Evolutionary conservation across 2,888 invertebrate genomes (phyloP).

Genomic region (Drosophila gaucha): DNA sequence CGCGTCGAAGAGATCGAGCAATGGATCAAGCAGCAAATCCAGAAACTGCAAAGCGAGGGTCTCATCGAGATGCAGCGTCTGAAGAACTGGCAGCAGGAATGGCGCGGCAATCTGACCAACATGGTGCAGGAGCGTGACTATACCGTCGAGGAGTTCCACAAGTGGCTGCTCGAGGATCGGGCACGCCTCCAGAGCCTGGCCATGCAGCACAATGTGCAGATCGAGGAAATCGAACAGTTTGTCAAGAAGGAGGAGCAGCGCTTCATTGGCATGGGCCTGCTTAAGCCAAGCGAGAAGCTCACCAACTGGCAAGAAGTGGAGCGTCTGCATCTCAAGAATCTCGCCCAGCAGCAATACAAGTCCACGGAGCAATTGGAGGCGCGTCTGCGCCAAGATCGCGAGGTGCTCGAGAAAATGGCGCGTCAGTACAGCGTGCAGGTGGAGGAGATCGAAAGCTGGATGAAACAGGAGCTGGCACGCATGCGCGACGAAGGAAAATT

Average conservation of each 20-base stretch:
- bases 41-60: slow-evolving; percentile 78
- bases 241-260: slow-evolving; percentile 80
- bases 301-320: slow-evolving; percentile 83
- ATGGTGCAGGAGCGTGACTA: slow-evolving; percentile 82
- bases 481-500: slow-evolving; percentile 81
- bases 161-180: slow-evolving; percentile 81
- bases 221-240: slow-evolving; percentile 83
- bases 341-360: slow-evolving; percentile 81
- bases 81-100: slow-evolving; percentile 81
- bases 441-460: slow-evolving; percentile 82
- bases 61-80: slow-evolving; percentile 78
- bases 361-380: slow-evolving; percentile 82
- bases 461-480: slow-evolving; percentile 81
- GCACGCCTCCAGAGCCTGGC: slow-evolving; percentile 77
- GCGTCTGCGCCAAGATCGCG: slow-evolving; percentile 80
- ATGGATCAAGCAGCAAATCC: slow-evolving; percentile 82
- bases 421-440: slow-evolving; percentile 83
- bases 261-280: slow-evolving; percentile 79
- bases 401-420: slow-evolving; percentile 77
- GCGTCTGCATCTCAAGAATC: slow-evolving; percentile 80
- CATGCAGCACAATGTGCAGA: slow-evolving; percentile 81
- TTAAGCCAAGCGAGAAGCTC: slow-evolving; percentile 80
- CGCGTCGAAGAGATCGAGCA: slow-evolving; percentile 83
- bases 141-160: slow-evolving; percentile 82
- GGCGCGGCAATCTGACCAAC: slow-evolving; percentile 80